phyloP scores from a whole-genome alignment of 92 coral and sea anemone species.

The Parazoanthus darwini region DNA sequence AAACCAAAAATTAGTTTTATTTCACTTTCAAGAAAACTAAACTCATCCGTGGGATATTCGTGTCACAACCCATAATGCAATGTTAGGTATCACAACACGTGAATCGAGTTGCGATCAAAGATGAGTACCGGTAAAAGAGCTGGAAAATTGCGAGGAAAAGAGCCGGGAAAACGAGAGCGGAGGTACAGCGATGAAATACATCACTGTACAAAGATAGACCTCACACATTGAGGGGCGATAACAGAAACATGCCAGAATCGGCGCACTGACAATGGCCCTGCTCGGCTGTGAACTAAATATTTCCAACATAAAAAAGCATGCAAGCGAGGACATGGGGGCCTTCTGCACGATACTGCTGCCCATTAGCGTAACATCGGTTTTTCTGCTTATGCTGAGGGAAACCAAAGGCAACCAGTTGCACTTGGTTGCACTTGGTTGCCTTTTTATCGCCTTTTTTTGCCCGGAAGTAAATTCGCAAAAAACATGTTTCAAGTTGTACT shows the following conservation, averaged over 20 bases:
- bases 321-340: no score
- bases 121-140: conserved; percentile 24
- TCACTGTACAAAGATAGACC: conserved; percentile 49
- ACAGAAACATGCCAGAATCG: conserved; percentile 44
- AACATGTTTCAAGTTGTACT: no score
- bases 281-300: conserved; percentile 36
- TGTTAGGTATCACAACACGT: neutral
- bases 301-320: no score
- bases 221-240: conserved; percentile 47
- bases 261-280: conserved; percentile 47
- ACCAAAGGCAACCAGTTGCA: no score
- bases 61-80: neutral
- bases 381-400: no score
- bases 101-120: neutral
- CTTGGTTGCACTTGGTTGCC: no score
- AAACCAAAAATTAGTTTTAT: neutral
- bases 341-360: no score
- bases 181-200: conserved; percentile 29
- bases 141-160: conserved; percentile 29
- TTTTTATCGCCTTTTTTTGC: no score
- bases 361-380: no score
- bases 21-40: conserved; percentile 9
- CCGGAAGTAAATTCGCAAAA: no score
- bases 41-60: neutral
- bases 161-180: neutral